phyloP scores from a whole-genome alignment of 92 coral and sea anemone species.

The Montipora capitata region DNA sequence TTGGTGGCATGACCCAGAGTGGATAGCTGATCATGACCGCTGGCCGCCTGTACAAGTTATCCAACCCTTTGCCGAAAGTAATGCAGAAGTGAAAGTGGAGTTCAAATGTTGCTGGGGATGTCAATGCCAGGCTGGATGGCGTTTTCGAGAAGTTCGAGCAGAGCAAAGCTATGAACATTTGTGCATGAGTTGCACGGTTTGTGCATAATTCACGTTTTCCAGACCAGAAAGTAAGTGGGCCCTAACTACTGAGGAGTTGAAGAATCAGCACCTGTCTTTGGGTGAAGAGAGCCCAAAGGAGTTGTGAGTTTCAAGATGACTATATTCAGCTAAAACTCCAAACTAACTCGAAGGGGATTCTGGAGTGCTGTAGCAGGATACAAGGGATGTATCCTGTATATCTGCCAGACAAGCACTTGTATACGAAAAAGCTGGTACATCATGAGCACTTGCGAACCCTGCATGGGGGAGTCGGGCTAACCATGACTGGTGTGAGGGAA shows the following conservation, averaged over 20 bases:
- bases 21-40: slow-evolving; percentile 14
- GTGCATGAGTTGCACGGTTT: slow-evolving; percentile 54
- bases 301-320: slow-evolving; percentile 32
- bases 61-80: slow-evolving; percentile 40
- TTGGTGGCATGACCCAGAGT: slow-evolving; percentile 32
- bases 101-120: slow-evolving; percentile 24
- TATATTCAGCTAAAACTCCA: slow-evolving; percentile 32
- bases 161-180: slow-evolving; percentile 7
- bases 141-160: slow-evolving; percentile 56
- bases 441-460: slow-evolving; percentile 29
- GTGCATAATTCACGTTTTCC: slow-evolving; percentile 42
- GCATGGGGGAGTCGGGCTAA: slow-evolving; percentile 28
- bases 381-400: slow-evolving; percentile 38
- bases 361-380: slow-evolving; percentile 50
- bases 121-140: slow-evolving; percentile 20
- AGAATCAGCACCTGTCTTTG: slow-evolving; percentile 40
- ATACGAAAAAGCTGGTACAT: slow-evolving; percentile 53
- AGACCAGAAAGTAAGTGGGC: slow-evolving; percentile 38
- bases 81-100: slow-evolving; percentile 46
- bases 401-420: slow-evolving; percentile 55
- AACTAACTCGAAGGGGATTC: slow-evolving; percentile 43
- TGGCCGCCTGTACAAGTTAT: slow-evolving; percentile 44
- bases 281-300: slow-evolving; percentile 40
- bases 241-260: slow-evolving; percentile 52
- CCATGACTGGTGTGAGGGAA: slow-evolving; percentile 48